Conservation (phyloP, 2,113 vertebrate species). For the Ellobius talpinus region DNA sequence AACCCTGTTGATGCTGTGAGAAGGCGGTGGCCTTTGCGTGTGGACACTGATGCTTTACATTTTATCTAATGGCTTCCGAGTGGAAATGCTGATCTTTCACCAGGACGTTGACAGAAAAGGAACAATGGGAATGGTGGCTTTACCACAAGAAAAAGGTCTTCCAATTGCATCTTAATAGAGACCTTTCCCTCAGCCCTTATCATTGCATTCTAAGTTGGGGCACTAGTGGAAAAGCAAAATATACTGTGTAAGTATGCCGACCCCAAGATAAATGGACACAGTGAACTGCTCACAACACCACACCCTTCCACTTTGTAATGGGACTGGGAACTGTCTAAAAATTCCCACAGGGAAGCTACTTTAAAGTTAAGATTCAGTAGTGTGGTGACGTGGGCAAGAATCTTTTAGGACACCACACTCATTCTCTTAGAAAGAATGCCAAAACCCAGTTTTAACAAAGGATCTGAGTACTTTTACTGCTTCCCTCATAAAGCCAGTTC, state of each 20-base stretch:
- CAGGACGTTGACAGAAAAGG: not conserved
- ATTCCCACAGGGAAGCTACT: not conserved
- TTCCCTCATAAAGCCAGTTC: slow-evolving; percentile 20
- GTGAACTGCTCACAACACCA: not conserved
- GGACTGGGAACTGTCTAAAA: not conserved
- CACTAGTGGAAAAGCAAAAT: slow-evolving; percentile 7
- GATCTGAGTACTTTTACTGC: slow-evolving; percentile 39
- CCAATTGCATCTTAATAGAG: not conserved
- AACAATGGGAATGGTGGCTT: not conserved
- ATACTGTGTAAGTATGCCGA: slow-evolving; percentile 7
- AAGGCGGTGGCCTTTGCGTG: not conserved
- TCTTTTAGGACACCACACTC: slow-evolving; percentile 19
- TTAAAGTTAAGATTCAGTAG: slow-evolving; percentile 37
- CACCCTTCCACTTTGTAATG: not conserved
- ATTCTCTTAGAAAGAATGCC: slow-evolving; percentile 45
- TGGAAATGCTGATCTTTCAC: not conserved
- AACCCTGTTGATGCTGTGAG: not conserved
- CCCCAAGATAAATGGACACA: slow-evolving; percentile 6
- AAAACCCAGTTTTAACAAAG: not conserved
- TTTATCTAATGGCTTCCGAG: not conserved
- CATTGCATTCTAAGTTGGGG: not conserved
- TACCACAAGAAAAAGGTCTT: not conserved
- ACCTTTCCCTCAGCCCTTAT: not conserved
- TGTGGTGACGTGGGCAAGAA: not conserved
- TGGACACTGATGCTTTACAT: not conserved